Evolutionary conservation across 2,888 invertebrate species (phyloP), one percentile per base, ranked within the genome.

Genomic region (Polydrusus tereticollis): DNA sequence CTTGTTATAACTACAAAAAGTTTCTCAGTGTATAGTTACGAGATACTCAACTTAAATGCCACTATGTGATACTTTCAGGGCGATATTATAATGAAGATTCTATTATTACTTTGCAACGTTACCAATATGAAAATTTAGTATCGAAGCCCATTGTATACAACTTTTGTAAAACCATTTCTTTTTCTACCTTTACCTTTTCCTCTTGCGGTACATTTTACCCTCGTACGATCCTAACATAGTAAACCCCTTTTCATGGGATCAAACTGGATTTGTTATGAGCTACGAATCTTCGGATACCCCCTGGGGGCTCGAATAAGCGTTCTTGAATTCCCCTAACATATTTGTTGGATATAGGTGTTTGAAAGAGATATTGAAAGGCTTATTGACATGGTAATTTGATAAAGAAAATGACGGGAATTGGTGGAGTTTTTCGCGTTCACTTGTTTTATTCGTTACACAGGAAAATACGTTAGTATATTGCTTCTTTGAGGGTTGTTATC

Each of bases 331-430:
- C 62, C 33, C 62, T 21, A 47, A 47, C 62, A 62, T 62, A 62
- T 62, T 62, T 62, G 62, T 62, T 20, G 45, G 47, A 47, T 62
- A 47, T 62, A 62, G 62, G 47, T 47, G 33, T 47, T 29, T 29
- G 29, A 16, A 41, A 47, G 47, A 41, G 43, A 47, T 62, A 62
- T 62, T 62, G 62, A 47, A 29, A 47, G 18, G 29, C 62, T 62
- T 62, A 62, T 47, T 62, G 62, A 62, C 47, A 62, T 62, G 62
- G 47, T 62, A 62, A 62, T 62, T 62, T 47, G 62, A 62, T 62
- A 62, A 47, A 47, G 29, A 47, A 47, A 47, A 47, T 1, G 18
- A 7, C 6, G 47, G 21, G 23, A 21, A 21, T 23, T 23, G 23
- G 47, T 23, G 5, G 45, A 45, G 12, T 47, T 47, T 47, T 47